Percentiles rank a stretch among this genome's conserved stretches.
Evolutionary conservation across 1,140 invertebrate species (phyloP).

Genomic region (Diachasmimorpha longicaudata): DNA sequence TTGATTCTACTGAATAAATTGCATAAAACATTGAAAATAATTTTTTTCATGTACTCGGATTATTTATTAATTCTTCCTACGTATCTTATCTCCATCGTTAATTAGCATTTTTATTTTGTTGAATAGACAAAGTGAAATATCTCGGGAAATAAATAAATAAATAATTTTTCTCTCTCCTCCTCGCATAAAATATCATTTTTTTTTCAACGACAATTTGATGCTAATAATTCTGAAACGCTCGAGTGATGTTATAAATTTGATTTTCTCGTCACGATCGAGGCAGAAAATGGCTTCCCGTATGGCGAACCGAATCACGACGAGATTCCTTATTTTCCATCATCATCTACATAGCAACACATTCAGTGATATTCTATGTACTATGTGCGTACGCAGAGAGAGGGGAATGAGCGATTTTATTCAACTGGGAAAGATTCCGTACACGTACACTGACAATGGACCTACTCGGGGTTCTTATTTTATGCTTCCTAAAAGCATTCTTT

Average conservation of each 20-base stretch:
- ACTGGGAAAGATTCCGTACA: not conserved
- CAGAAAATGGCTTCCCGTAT: not conserved
- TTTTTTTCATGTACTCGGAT: too few species aligned
- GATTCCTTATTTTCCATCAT: not conserved
- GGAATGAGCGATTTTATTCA: not conserved
- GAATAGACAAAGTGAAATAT: too few species aligned
- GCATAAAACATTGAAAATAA: too few species aligned
- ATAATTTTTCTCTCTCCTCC: not conserved
- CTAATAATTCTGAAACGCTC: too few species aligned
- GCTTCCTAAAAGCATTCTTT: not conserved
- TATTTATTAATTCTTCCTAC: too few species aligned
- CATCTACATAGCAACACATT: not conserved
- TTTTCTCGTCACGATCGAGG: not conserved
- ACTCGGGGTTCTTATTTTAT: not conserved
- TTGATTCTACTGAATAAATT: too few species aligned
- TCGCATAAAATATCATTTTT: too few species aligned
- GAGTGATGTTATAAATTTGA: not conserved
- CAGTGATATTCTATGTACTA: not conserved
- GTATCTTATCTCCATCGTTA: too few species aligned
- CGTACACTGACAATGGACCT: slow-evolving; percentile 4
- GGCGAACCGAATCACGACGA: not conserved
- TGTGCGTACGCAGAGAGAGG: not conserved
- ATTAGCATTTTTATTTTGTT: too few species aligned
- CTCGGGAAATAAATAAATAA: not conserved
- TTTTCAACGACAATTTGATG: too few species aligned